phyloP scores from a whole-genome alignment of 2,113 vertebrate genomes.

The Australoheros scitulus region DNA sequence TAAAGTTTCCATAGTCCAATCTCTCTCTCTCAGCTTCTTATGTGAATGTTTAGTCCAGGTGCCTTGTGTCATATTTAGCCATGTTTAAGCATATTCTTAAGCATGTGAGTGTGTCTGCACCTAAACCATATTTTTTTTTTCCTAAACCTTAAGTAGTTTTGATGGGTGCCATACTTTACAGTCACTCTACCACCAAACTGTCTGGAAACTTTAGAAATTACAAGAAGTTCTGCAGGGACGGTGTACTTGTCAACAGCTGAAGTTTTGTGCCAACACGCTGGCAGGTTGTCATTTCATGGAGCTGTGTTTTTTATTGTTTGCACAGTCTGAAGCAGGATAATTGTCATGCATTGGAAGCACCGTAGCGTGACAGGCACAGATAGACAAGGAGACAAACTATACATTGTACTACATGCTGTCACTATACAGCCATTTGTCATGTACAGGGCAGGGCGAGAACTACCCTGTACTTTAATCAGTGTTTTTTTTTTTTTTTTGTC shows the following conservation, averaged over 20 bases:
- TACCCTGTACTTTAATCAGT: constrained; percentile 47
- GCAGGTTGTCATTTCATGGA: constrained; percentile 15
- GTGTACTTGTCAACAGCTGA: constrained; percentile 20
- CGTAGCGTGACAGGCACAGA: constrained; percentile 63
- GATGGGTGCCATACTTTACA: not conserved
- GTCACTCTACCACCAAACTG: not conserved
- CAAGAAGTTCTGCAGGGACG: not conserved
- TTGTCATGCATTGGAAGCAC: constrained; percentile 72
- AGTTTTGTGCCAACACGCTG: constrained; percentile 17
- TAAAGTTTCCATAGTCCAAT: not conserved
- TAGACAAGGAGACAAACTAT: constrained; percentile 41
- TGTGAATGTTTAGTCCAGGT: not conserved
- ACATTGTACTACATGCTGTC: constrained; percentile 44
- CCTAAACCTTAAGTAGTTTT: not conserved
- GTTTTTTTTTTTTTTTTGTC: constrained; percentile 14
- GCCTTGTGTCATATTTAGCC: not conserved
- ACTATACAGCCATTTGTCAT: constrained; percentile 53
- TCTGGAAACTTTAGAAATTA: not conserved
- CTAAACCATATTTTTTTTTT: not conserved
- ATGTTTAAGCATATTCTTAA: not conserved
- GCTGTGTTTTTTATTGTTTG: constrained; percentile 51
- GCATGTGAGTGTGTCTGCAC: not conserved
- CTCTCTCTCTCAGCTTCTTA: not conserved
- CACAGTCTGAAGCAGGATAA: constrained; percentile 51
- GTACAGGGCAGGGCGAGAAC: constrained; percentile 13